These are phyloP conservation scores for Calcarius lapponicus DNA, from an alignment of 2,797 vertebrate species.

Conservation along the genomic window DNA sequence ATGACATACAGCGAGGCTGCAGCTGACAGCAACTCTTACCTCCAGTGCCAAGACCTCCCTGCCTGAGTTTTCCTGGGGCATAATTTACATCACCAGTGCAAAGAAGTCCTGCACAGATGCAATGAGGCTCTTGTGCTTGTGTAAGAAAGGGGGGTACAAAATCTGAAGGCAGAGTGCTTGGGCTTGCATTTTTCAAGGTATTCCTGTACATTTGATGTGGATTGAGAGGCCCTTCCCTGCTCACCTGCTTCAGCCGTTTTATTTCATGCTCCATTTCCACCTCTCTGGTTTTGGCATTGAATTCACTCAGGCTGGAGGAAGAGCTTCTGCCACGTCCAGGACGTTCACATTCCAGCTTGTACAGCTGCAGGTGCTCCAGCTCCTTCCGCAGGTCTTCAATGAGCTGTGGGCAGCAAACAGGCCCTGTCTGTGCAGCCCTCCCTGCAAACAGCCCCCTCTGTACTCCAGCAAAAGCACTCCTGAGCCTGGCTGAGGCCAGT, in stretches of 20 bases:
- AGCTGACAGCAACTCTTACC: background rate
- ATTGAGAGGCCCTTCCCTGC: background rate
- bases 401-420: constrained; percentile 76
- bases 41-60: background rate
- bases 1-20: background rate
- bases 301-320: constrained; percentile 82
- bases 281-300: constrained; percentile 87
- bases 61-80: background rate
- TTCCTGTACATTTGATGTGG: background rate
- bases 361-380: constrained; percentile 92
- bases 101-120: background rate
- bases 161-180: background rate
- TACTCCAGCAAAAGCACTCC: background rate
- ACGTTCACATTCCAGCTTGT: constrained; percentile 89
- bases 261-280: constrained; percentile 92
- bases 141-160: background rate
- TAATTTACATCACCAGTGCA: background rate
- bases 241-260: constrained; percentile 93
- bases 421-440: background rate
- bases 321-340: constrained; percentile 83
- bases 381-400: constrained; percentile 94
- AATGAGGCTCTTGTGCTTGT: rapidly evolving
- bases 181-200: background rate
- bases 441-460: background rate
- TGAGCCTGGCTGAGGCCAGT: background rate